Evolutionary conservation across 2,113 vertebrate species (phyloP).

Genomic region (Psammodynastes pulverulentus): DNA sequence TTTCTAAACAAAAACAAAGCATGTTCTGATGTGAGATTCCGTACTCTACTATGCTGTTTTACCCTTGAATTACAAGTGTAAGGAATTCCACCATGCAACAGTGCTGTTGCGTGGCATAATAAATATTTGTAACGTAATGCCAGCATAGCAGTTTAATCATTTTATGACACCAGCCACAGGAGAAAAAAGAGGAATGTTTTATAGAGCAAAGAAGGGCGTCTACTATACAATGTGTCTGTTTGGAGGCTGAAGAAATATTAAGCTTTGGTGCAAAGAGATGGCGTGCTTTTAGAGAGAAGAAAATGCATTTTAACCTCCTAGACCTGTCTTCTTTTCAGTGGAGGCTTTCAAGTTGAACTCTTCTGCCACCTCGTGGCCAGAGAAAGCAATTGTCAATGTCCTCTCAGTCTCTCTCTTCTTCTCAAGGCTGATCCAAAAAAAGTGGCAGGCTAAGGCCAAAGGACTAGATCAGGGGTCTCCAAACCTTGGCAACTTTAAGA

Average conservation of each 20-base stretch:
- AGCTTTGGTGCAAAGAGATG: neutral
- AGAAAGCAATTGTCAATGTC: neutral
- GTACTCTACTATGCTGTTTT: neutral
- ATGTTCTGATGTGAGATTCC: neutral
- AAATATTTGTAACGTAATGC: neutral
- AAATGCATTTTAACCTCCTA: neutral
- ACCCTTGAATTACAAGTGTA: neutral
- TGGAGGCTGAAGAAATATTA: rapidly evolving
- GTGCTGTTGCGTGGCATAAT: neutral
- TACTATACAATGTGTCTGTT: neutral
- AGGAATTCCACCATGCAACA: neutral
- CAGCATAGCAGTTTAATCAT: neutral
- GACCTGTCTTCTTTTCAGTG: rapidly evolving
- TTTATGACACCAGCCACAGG: neutral
- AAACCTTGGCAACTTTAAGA: no score
- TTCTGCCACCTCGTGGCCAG: constrained; percentile 63
- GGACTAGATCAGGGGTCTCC: no score
- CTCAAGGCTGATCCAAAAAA: neutral
- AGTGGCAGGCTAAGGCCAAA: neutral
- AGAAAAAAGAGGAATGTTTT: neutral
- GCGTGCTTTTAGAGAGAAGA: neutral
- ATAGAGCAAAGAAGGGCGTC: neutral
- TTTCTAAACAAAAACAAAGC: neutral
- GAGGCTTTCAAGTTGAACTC: constrained; percentile 38
- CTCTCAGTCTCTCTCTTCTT: rapidly evolving